Conservation (phyloP, 2,797 vertebrate species). For the Hirundo rustica region DNA sequence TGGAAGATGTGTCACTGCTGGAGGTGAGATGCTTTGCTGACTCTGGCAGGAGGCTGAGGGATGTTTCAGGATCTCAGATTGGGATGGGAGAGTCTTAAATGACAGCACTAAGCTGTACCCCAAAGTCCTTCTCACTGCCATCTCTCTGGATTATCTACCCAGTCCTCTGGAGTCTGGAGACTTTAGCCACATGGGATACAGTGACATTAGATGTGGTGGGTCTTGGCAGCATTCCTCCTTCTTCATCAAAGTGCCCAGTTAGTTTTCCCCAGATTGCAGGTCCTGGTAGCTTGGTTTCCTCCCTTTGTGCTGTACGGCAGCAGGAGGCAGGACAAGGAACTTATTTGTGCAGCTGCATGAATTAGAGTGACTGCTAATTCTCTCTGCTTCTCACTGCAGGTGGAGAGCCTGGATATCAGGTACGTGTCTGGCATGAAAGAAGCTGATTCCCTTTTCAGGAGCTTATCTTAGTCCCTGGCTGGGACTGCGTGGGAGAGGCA, state of each 20-base stretch:
- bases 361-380: constrained; percentile 50
- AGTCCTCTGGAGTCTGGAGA: background rate
- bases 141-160: background rate
- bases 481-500: background rate
- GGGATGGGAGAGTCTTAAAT: background rate
- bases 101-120: background rate
- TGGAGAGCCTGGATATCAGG: constrained; percentile 79
- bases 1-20: constrained; percentile 37
- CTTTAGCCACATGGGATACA: background rate
- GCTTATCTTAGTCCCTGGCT: constrained; percentile 40
- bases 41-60: background rate
- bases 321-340: background rate
- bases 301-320: background rate
- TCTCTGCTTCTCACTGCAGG: constrained; percentile 71
- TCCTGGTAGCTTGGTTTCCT: background rate
- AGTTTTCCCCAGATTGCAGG: background rate
- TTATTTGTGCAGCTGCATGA: constrained; percentile 15
- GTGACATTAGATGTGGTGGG: background rate
- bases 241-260: background rate
- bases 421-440: constrained; percentile 63
- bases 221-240: background rate
- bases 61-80: background rate
- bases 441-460: background rate
- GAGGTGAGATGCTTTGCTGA: constrained; percentile 34
- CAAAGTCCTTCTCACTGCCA: background rate